Base-by-base conservation (phyloP, 2,797 vertebrate species). In the Microcaecilia unicolor region DNA sequence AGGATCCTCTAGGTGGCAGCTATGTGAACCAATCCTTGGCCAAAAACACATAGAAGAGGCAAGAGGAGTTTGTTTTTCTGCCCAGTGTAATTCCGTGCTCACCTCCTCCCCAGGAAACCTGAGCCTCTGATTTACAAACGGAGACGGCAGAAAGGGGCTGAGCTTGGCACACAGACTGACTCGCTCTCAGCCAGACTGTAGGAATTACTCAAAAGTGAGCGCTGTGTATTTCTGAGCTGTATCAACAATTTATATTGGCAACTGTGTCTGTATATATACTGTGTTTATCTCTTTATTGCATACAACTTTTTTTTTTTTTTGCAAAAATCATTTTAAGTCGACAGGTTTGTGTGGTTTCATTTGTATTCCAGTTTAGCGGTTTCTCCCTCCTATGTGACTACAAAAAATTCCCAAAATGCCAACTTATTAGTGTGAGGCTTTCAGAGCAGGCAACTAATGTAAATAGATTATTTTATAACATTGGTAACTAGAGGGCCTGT, bases 1-100 rank as follows among this genome's bases (percentile, higher is more conserved):
- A 22, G 34, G 18, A 28, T 53, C 68, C 71, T 38, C 46, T 41
- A 28, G 51, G 11, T 18, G 51, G 51, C 45, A 31, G 37, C 29
- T 20, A 6, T 3, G 35, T 8, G 18, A 15, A 10, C 4, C 17
- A 12, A 16, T 13, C 14, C 14, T 41, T 18, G 23, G n/a, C 15
- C 30, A 18, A 10, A 13, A 10, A 9, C 18, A 8, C 18, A 12
- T 8, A 7, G 19, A 7, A 2, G 7, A n/a, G 7, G 2, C 6
- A 6, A 6, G 5, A 6, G 10, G 10, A 3, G 4, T 9, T 6
- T 20, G 34, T 10, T 4, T 44, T 44, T 41, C 37, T 22, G 34
- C 25, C 5, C 9, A 4, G 10, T 15, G n/a, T 5, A 3, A n/a
- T n/a, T n/a, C 19, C 12, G 10, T 13, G 10, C 33, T 4, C n/a